Percentiles rank a stretch among this genome's conserved stretches.
Conservation (phyloP, 2,113 vertebrate species). For the Pangasianodon hypophthalmus region DNA sequence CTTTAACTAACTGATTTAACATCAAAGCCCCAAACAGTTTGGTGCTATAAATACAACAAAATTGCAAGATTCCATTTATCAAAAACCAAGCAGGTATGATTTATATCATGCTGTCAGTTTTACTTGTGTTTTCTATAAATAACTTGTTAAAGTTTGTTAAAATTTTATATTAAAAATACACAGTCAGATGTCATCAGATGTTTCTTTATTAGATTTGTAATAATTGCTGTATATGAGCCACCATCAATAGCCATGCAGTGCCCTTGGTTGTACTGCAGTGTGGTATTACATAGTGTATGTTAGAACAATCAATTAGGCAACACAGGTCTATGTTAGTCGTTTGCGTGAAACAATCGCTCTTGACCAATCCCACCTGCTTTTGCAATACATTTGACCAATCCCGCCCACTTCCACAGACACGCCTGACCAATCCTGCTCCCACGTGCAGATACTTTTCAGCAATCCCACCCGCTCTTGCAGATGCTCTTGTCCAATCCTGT, state of each 20-base stretch:
- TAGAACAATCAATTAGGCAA: not conserved
- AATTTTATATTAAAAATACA: not conserved
- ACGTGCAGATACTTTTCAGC: not conserved
- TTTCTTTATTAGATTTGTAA: not conserved
- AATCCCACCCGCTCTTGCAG: not conserved
- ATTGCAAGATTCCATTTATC: not conserved
- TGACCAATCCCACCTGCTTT: not conserved
- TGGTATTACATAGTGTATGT: conserved; percentile 1
- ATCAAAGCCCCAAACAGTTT: not conserved
- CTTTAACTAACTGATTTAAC: conserved; percentile 4
- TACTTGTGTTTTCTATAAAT: not conserved
- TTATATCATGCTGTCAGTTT: not conserved
- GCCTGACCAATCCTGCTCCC: not conserved
- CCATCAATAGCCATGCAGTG: not conserved
- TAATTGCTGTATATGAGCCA: not conserved
- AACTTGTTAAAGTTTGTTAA: not conserved
- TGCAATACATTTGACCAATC: not conserved
- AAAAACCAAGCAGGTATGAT: not conserved
- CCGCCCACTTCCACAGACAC: not conserved
- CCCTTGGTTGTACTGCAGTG: not conserved
- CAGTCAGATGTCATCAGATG: not conserved
- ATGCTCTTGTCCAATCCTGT: not conserved
- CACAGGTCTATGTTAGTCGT: not conserved
- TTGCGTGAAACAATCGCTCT: not conserved
- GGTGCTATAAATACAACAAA: not conserved